Conservation (phyloP, 2,797 vertebrate genomes). For the Merluccius polli region DNA sequence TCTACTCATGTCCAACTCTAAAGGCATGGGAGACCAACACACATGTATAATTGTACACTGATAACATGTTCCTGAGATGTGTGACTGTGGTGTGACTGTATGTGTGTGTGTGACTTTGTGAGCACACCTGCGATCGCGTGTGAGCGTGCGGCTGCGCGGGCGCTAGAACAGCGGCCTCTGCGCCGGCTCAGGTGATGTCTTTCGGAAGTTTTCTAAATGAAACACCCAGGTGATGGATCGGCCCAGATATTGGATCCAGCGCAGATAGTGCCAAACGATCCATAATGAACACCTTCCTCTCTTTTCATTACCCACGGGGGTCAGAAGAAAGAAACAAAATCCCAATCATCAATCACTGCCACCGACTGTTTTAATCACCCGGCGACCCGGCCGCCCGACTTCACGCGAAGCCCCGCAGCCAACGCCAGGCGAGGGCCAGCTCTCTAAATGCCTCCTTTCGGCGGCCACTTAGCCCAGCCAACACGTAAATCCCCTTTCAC, state of each 20-base stretch:
- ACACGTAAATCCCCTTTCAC: constrained; percentile 59
- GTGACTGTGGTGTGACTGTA: neutral
- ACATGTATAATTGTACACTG: no score
- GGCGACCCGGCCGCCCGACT: constrained; percentile 36
- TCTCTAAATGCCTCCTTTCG: constrained; percentile 32
- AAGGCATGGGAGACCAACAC: neutral
- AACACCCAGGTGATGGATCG: constrained; percentile 50
- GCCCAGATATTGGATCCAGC: constrained; percentile 47
- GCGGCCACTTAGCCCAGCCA: constrained; percentile 49
- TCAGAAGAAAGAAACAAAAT: constrained; percentile 33
- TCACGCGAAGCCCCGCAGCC: constrained; percentile 37
- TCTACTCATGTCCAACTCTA: neutral
- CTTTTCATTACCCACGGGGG: constrained; percentile 51
- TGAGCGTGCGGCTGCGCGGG: neutral
- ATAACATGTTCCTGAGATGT: no score
- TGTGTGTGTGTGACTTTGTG: neutral
- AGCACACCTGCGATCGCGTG: neutral
- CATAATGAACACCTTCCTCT: constrained; percentile 56
- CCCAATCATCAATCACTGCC: constrained; percentile 64
- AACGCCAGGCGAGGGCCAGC: constrained; percentile 35
- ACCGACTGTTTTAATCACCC: constrained; percentile 63
- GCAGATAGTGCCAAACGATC: constrained; percentile 49
- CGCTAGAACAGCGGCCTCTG: no score
- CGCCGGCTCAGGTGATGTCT: constrained; percentile 14
- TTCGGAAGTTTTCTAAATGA: constrained; percentile 34